A percentile compares a stretch with the other conserved stretches of the same genome.
Conservation (phyloP, 2,888 invertebrate genomes). For the Acanthosepion pharaonis region DNA sequence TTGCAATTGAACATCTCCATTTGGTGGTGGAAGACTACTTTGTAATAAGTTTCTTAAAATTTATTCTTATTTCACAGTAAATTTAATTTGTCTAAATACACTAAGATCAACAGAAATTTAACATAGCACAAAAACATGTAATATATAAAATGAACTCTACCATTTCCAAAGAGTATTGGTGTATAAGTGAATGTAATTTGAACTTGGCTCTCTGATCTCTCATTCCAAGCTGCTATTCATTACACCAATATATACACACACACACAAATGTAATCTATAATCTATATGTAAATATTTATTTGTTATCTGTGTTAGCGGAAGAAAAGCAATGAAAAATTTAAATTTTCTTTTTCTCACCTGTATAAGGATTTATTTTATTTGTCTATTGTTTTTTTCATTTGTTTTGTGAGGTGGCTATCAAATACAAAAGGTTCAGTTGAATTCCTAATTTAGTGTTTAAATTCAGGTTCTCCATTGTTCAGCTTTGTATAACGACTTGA, state of each 20-base stretch:
- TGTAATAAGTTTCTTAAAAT: no score
- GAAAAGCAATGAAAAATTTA: neutral
- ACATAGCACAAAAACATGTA: no score
- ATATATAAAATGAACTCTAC: no score
- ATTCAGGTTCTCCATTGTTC: neutral
- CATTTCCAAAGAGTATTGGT: neutral
- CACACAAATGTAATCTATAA: neutral
- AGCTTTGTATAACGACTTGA: neutral
- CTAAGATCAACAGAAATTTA: no score
- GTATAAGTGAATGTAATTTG: neutral
- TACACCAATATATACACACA: neutral
- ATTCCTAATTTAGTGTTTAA: neutral
- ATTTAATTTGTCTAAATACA: no score
- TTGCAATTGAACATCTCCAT: neutral
- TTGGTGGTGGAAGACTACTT: neutral
- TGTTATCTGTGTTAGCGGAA: neutral
- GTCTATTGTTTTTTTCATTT: neutral
- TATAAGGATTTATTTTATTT: neutral
- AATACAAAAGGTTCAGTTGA: neutral
- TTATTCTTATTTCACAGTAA: no score
- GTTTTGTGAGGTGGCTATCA: neutral
- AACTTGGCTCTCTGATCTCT: no score
- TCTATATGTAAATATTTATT: neutral
- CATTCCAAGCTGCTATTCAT: no score
- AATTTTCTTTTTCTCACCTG: neutral